Conservation (phyloP, 2,797 vertebrate genomes). For the Sitta carolinensis region DNA sequence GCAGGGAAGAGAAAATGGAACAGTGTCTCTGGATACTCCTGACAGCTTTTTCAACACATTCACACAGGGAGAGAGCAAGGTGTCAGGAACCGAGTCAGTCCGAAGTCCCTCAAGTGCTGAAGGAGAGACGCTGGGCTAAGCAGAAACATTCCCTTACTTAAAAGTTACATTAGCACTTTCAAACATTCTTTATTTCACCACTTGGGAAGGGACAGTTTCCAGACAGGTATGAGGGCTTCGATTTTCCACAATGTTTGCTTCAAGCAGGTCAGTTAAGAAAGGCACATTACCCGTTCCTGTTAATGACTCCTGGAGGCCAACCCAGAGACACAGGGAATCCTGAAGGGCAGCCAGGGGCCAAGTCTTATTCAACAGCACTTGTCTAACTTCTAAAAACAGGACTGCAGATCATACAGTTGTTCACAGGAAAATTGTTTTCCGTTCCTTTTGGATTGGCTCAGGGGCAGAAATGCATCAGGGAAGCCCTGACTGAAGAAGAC, state of each 20-base stretch:
- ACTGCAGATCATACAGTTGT: neutral
- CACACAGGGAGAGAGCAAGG: too few relatives aligned
- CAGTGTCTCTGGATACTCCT: too few relatives aligned
- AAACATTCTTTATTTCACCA: neutral
- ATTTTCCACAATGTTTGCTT: neutral
- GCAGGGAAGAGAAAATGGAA: neutral
- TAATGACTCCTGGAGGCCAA: neutral
- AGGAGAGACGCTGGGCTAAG: too few relatives aligned
- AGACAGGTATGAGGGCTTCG: neutral
- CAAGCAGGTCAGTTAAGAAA: neutral
- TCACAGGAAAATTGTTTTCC: neutral
- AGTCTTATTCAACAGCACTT: neutral
- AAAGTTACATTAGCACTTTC: neutral
- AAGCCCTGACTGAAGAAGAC: neutral
- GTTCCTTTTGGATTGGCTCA: neutral
- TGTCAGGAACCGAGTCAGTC: neutral
- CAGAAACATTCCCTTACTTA: neutral
- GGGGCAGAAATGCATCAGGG: neutral
- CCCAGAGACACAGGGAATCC: neutral
- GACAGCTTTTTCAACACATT: too few relatives aligned
- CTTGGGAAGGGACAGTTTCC: neutral
- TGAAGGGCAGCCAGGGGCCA: neutral
- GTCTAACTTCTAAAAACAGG: neutral
- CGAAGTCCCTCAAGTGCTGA: too few relatives aligned
- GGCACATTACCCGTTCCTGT: too few relatives aligned